Evolutionary conservation across 2,888 invertebrate species (phyloP).

Genomic region (Andrena minutula): DNA sequence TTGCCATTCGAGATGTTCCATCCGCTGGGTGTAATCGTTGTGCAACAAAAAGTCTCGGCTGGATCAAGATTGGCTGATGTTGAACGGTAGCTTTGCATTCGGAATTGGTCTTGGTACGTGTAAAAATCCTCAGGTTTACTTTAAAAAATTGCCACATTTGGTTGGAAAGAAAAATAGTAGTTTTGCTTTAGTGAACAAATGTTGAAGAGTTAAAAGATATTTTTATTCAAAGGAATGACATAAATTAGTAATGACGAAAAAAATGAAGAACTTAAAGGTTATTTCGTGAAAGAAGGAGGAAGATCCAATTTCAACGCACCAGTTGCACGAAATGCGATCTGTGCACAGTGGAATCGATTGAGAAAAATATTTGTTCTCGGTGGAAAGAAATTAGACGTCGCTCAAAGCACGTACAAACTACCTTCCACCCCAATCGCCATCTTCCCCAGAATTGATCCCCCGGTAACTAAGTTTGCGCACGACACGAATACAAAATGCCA

Average conservation of each 20-base stretch:
- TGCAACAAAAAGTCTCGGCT: constrained; percentile 15
- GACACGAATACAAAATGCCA: constrained; percentile 57
- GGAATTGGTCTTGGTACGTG: constrained; percentile 2
- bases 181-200: too few relatives aligned
- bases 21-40: constrained; percentile 22
- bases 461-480: constrained; percentile 52
- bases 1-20: constrained; percentile 37
- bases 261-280: neutral
- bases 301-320: neutral
- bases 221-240: too few relatives aligned
- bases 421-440: constrained; percentile 33
- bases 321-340: neutral
- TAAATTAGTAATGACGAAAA: too few relatives aligned
- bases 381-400: constrained; percentile 49
- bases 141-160: constrained; percentile 3
- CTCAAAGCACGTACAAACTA: constrained; percentile 29
- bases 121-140: neutral
- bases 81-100: neutral
- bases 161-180: neutral
- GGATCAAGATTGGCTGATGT: constrained; percentile 12
- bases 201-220: too few relatives aligned
- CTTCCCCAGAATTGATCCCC: constrained; percentile 51
- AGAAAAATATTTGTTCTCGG: neutral
- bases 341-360: neutral
- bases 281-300: neutral